A percentile compares a stretch with the other conserved stretches of the same genome.
phyloP scores from a whole-genome alignment of 2,888 invertebrate species.

The Himalopsyche anomala region DNA sequence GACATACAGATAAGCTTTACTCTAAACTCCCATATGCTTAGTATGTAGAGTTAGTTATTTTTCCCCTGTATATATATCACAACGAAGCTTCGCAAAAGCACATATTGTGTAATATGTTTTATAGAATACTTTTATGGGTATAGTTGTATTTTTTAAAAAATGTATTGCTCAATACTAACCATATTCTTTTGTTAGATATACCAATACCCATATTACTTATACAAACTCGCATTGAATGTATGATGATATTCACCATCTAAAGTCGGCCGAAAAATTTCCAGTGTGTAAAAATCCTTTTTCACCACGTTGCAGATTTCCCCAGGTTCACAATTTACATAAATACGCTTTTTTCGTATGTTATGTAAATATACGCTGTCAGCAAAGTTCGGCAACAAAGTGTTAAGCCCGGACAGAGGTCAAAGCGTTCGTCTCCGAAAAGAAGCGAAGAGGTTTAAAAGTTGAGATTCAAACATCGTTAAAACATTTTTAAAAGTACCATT shows the following conservation, averaged over 20 bases:
- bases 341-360: conserved; percentile 1
- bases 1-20: too few relatives aligned
- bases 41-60: too few relatives aligned
- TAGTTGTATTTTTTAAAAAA: too few relatives aligned
- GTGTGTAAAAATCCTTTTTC: background rate
- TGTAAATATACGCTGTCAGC: background rate
- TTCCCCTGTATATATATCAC: too few relatives aligned
- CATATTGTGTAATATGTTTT: too few relatives aligned
- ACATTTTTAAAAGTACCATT: background rate
- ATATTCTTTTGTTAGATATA: too few relatives aligned
- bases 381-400: background rate
- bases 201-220: too few relatives aligned
- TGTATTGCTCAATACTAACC: too few relatives aligned
- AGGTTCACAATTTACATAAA: conserved; percentile 22
- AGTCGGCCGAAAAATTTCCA: background rate
- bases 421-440: background rate
- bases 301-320: conserved; percentile 5
- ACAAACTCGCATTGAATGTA: too few relatives aligned
- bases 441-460: background rate
- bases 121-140: too few relatives aligned
- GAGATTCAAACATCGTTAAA: background rate
- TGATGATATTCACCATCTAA: background rate
- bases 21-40: too few relatives aligned
- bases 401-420: background rate
- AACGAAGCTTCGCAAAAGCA: too few relatives aligned